Conservation (phyloP, 2,888 invertebrate species). For the Synanthedon andrenaeformis region DNA sequence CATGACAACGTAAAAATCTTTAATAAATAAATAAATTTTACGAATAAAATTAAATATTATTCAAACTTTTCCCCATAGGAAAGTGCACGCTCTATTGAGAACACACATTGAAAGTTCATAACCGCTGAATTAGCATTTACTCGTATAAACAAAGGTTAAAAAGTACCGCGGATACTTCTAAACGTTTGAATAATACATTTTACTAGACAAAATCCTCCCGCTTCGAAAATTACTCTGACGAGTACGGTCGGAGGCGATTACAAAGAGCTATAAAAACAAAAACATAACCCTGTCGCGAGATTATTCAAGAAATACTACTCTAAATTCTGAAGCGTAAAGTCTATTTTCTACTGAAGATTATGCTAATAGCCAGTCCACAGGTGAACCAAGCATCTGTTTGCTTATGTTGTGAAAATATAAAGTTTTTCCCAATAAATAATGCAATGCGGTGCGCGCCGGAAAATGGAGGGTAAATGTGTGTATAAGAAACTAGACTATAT, state of each 20-base stretch:
- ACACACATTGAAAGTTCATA: slow-evolving; percentile 9
- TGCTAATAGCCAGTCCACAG: slow-evolving; percentile 45
- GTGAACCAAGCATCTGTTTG: slow-evolving; percentile 53
- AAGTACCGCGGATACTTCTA: slow-evolving; percentile 22
- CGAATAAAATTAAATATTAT: no score
- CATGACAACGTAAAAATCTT: no score
- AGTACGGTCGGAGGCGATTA: slow-evolving; percentile 26
- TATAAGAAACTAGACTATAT: slow-evolving; percentile 10
- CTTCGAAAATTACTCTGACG: slow-evolving; percentile 35
- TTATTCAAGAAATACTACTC: slow-evolving; percentile 14
- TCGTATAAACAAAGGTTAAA: slow-evolving; percentile 32
- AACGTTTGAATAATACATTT: slow-evolving; percentile 45
- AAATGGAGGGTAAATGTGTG: slow-evolving; percentile 6
- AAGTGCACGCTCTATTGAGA: no score
- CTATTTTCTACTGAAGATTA: slow-evolving; percentile 20
- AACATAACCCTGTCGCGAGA: slow-evolving; percentile 18
- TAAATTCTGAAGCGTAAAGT: slow-evolving; percentile 21
- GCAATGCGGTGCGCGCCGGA: slow-evolving; percentile 26
- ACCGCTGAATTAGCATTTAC: slow-evolving; percentile 27
- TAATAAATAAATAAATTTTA: no score
- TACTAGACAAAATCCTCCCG: slow-evolving; percentile 30
- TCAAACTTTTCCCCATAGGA: no score
- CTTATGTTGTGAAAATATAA: slow-evolving; percentile 59
- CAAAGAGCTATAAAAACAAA: slow-evolving; percentile 44
- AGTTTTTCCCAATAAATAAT: slow-evolving; percentile 67